Base-by-base conservation (phyloP, 2,888 invertebrate species). In the Platycnemis pennipes region DNA sequence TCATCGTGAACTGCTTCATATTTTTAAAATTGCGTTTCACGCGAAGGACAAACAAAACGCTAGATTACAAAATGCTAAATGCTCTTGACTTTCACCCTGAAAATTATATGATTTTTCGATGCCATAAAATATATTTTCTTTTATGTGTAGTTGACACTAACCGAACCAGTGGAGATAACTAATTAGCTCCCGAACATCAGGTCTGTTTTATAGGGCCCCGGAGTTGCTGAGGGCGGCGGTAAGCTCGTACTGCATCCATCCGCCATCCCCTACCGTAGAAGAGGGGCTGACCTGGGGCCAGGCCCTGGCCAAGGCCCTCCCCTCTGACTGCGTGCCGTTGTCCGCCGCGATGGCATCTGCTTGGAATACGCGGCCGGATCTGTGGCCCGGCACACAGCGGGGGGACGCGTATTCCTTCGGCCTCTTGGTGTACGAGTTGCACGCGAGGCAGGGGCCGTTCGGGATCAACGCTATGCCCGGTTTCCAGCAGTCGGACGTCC, bases 391-490 rank as follows among this genome's bases (percentile, higher is more conserved):
- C 95, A 97, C 97, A 11, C 98, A 98, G 95, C 98, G 98, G 95
- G 98, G 98, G 0, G 99, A 99, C 96, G 97, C 98, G 77, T 99
- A 98, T 96, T 98, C 98, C 0, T 99, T 99, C 96, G 98, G 98
- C 0, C 98, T 99, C 94, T 98, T 99, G 94, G 97, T 99, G 88
- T 99, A 98, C 96, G 99, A 99, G 96, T 97, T 99, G 95, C 98
- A 99, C 96, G 98, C 98, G 26, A 97, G 99, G 0, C 97, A 98
- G 95, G 99, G 99, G 0, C 99, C 99, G 0, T 99, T 98, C 96
- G 99, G 99, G 0, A 69, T 45, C 63, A 97, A 97, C 94, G 96
- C 95, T 96, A 96, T 63, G 95, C 97, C 97, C 26, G 98, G 95
- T 95, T 97, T 98, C 1, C 97, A 98, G 0, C 97, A 98, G 0